Base-by-base conservation (phyloP, 2,797 vertebrate species). In the Danio aesculapii region DNA sequence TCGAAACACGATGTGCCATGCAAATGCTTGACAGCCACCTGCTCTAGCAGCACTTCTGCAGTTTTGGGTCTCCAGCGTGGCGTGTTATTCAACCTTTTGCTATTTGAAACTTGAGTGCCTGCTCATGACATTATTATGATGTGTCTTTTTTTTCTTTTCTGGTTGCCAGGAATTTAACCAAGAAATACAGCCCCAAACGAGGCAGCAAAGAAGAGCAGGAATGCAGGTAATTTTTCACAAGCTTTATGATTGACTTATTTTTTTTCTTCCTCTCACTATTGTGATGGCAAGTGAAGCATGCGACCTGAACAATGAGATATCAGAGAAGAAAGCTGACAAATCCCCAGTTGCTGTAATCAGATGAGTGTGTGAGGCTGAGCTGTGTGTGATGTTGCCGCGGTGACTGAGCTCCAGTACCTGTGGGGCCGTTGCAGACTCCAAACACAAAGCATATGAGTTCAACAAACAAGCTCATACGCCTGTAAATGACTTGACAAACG, bases 131-230 rank as follows among this genome's bases (percentile, higher is more conserved):
- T 50, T 44, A 21, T 43, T 71, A 68, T 53, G 30, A 71, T 53
- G 68, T 61, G 49, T n/a, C 14, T 39, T 50, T 55, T 78, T 70
- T 19, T 86, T 49, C 52, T 9, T 16, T 49, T 85, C 61, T 84
- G 62, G 6, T 79, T 86, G 12, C 85, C 78, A 97, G 96, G 90
- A 96, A 92, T 88, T 92, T 97, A 83, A 96, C 95, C 77, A 97
- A 97, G 91, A 97, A 96, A 86, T 96, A 95, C 70, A 93, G 95
- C 81, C 90, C 94, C 41, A 97, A 97, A 88, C 91, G 95, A 88
- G 93, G 92, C 75, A 85, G 88, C 83, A 96, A 96, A 91, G 96
- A 97, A 87, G 96, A 97, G 75, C 95, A 94, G 5, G 96, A 97
- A 63, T 93, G 93, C 94, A 95, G 96, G 96, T 97, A 86, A 79